Conservation (phyloP, 2,888 invertebrate species). For the Aphrophora alni region DNA sequence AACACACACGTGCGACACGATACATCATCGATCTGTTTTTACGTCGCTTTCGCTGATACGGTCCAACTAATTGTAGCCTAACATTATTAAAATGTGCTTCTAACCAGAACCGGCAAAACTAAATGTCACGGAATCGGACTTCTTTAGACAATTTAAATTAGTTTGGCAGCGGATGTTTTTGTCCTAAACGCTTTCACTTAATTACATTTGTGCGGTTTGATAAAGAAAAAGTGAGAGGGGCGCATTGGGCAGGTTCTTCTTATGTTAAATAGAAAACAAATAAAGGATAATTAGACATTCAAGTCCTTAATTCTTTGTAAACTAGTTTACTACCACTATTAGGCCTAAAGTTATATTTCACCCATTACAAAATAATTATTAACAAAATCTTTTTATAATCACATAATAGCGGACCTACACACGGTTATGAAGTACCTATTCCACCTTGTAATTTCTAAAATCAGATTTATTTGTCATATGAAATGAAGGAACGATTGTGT, state of each 20-base stretch:
- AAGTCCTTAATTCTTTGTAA: no score
- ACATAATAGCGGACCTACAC: no score
- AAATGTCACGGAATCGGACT: not conserved
- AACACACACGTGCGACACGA: not conserved
- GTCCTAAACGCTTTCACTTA: not conserved
- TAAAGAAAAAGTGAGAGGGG: not conserved
- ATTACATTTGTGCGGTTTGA: not conserved
- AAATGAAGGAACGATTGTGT: no score
- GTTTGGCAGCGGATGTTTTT: not conserved
- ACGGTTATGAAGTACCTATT: no score
- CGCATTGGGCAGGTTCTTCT: not conserved
- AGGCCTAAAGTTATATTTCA: no score
- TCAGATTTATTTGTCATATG: no score
- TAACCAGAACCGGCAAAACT: not conserved
- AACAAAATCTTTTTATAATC: no score
- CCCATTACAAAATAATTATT: no score
- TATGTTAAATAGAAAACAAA: not conserved
- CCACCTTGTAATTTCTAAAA: no score
- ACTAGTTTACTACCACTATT: no score
- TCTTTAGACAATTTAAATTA: not conserved
- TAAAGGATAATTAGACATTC: not conserved
- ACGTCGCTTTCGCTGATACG: not conserved
- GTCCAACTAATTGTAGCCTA: not conserved
- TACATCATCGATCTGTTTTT: not conserved
- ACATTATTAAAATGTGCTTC: not conserved